phyloP scores from a whole-genome alignment of 2,797 vertebrate species.

The Phyllotis vaccarum region DNA sequence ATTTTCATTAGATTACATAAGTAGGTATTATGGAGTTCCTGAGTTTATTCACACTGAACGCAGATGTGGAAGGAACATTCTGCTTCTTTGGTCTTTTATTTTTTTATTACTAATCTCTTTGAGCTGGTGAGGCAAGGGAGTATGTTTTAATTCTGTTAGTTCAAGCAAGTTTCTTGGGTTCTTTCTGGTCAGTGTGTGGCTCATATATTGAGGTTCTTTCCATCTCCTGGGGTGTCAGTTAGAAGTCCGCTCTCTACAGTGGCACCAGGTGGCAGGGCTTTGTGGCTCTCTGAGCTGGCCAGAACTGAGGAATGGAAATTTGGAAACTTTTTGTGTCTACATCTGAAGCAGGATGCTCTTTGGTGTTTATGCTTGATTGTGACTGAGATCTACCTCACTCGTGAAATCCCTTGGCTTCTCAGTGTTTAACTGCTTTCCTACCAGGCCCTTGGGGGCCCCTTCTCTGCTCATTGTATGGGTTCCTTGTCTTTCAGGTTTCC shows the following conservation, averaged over 20 bases:
- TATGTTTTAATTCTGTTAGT: conserved; percentile 9
- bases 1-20: conserved; percentile 26
- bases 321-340: neutral
- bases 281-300: neutral
- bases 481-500: neutral
- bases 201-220: neutral
- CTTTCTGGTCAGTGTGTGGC: neutral
- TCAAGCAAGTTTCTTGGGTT: neutral
- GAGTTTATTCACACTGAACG: conserved; percentile 8
- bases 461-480: neutral
- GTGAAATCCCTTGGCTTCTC: neutral
- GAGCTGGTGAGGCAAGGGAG: neutral
- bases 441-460: too few relatives aligned
- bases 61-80: neutral
- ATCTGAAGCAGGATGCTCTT: neutral
- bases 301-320: neutral
- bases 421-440: neutral
- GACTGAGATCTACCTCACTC: fast-evolving
- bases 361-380: neutral
- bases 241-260: neutral
- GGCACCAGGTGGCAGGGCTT: neutral
- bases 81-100: neutral
- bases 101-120: neutral
- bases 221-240: neutral
- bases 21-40: neutral